These are phyloP conservation scores for Scaptomyza montana DNA, from an alignment of 1,140 invertebrate species.

Conservation along the genomic window DNA sequence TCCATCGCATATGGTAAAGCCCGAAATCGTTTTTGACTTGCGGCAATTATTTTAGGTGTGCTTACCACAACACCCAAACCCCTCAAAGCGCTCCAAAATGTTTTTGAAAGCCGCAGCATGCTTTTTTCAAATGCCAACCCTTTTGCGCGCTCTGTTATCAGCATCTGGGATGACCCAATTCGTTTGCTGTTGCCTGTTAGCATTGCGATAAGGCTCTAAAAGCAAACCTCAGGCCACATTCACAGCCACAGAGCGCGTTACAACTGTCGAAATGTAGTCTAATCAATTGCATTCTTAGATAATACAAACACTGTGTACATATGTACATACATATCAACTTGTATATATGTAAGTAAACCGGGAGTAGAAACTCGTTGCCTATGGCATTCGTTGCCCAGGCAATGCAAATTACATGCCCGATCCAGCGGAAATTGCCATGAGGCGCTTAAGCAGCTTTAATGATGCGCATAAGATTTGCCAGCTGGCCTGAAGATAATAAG, in stretches of 20 bases:
- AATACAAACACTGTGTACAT: neutral
- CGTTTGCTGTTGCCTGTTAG: constrained; percentile 27
- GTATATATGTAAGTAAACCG: neutral
- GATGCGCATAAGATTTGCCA: constrained; percentile 52
- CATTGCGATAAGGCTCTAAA: constrained; percentile 59
- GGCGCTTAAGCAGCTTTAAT: constrained; percentile 69
- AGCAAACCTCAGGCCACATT: constrained; percentile 20
- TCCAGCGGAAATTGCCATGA: constrained; percentile 59
- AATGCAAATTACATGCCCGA: constrained; percentile 37
- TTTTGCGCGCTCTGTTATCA: constrained; percentile 33
- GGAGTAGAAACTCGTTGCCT: constrained; percentile 12
- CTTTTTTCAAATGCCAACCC: constrained; percentile 1
- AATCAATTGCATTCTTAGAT: constrained; percentile 42
- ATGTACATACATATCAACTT: neutral
- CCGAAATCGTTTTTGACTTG: constrained; percentile 15
- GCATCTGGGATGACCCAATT: constrained; percentile 72
- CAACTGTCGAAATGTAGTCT: constrained; percentile 31
- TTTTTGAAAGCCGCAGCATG: constrained; percentile 25
- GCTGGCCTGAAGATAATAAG: constrained; percentile 42
- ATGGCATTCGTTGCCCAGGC: constrained; percentile 23
- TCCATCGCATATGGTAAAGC: constrained; percentile 20
- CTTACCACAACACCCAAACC: constrained; percentile 11
- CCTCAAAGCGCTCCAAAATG: constrained; percentile 31
- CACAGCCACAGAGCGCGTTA: constrained; percentile 4
- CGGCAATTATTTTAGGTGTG: constrained; percentile 29